Evolutionary conservation across 2,888 invertebrate species (phyloP).

Genomic region (Pseudanteris insignis): DNA sequence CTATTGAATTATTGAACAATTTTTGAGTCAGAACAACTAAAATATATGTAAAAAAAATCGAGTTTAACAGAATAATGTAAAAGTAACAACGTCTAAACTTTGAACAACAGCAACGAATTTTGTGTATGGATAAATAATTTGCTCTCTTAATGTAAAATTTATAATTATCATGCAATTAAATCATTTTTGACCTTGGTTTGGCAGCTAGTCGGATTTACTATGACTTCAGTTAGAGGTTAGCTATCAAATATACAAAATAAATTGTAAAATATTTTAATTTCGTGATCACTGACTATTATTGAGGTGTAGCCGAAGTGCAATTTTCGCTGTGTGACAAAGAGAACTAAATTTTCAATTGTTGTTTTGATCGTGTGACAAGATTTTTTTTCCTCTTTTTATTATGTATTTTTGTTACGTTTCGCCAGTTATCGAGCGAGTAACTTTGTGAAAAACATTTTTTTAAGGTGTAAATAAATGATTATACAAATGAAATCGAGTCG

Average conservation of each 20-base stretch:
- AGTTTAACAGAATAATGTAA: constrained; percentile 16
- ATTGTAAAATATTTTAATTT: constrained; percentile 8
- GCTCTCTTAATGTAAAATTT: no score
- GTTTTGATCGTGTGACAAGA: constrained; percentile 11
- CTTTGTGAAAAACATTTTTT: constrained; percentile 20
- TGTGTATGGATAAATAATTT: no score
- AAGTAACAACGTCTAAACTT: constrained; percentile 3
- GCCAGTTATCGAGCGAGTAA: constrained; percentile 10
- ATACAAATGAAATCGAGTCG: constrained; percentile 2
- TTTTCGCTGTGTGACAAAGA: constrained; percentile 31
- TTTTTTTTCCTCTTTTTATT: constrained; percentile 3
- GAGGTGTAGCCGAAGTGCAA: constrained; percentile 30
- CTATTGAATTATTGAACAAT: constrained; percentile 10
- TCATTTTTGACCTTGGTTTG: not conserved
- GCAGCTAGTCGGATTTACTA: constrained; percentile 30
- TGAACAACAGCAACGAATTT: no score
- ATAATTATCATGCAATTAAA: not conserved
- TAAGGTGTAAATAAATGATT: constrained; percentile 36
- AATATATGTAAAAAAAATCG: no score
- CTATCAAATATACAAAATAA: constrained; percentile 10
- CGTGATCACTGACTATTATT: constrained; percentile 12
- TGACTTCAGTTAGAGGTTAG: constrained; percentile 16
- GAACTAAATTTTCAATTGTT: constrained; percentile 12
- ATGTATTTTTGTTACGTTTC: constrained; percentile 5
- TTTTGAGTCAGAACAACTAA: no score